A percentile compares a stretch with the other conserved stretches of the same genome.
Evolutionary conservation across 2,113 vertebrate genomes (phyloP).

Genomic region (Menidia beryllina): DNA sequence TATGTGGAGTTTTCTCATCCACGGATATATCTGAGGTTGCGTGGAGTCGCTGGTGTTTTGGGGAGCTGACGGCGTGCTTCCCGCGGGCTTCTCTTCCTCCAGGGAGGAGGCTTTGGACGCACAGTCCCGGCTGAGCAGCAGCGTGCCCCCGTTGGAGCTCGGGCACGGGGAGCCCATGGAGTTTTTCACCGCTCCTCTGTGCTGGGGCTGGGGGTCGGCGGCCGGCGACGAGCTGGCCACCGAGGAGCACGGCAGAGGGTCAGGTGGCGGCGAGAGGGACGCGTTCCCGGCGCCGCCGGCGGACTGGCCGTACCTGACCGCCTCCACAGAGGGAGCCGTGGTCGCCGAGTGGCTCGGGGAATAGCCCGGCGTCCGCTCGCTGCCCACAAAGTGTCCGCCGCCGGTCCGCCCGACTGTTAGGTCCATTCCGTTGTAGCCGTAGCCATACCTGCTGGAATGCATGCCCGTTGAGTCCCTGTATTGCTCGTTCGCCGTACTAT

Average conservation of each 20-base stretch:
- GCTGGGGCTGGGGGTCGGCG: conserved; percentile 84
- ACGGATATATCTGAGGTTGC: conserved; percentile 98
- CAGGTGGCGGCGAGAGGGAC: conserved; percentile 91
- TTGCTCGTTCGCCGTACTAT: conserved; percentile 95
- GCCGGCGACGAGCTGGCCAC: conserved; percentile 88
- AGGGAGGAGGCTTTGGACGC: conserved; percentile 90
- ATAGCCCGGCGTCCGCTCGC: conserved; percentile 91
- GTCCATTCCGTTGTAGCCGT: conserved; percentile 99
- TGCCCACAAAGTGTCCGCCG: conserved; percentile 93
- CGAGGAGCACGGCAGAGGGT: conserved; percentile 92
- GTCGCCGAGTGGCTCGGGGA: conserved; percentile 85
- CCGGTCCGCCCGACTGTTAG: conserved; percentile 93
- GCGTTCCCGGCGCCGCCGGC: conserved; percentile 84
- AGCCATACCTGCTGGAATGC: conserved; percentile 98
- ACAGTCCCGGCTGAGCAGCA: conserved; percentile 91
- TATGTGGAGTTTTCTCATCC: conserved; percentile 99
- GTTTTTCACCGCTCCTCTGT: conserved; percentile 93
- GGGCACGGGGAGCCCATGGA: conserved; percentile 89
- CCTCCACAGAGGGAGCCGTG: conserved; percentile 88
- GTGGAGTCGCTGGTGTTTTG: conserved; percentile 88
- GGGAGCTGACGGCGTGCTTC: conserved; percentile 90
- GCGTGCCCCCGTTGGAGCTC: conserved; percentile 84
- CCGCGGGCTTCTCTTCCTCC: conserved; percentile 91
- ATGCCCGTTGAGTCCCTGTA: conserved; percentile 96
- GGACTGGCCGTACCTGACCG: conserved; percentile 93